phyloP scores from a whole-genome alignment of 64 coral and sea anemone species.

The Orbicella faveolata region DNA sequence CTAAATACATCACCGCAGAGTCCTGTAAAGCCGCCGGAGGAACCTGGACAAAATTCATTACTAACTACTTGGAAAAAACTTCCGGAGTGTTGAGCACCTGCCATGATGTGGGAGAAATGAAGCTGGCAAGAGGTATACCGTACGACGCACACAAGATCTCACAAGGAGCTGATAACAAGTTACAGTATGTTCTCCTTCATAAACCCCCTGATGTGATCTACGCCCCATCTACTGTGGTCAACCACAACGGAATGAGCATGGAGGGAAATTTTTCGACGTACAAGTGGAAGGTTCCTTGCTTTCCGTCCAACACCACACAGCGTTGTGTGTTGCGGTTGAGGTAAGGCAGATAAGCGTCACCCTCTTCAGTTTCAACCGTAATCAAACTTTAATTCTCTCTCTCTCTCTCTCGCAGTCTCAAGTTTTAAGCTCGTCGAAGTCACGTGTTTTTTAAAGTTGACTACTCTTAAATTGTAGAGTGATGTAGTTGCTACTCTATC shows the following conservation, averaged over 20 bases:
- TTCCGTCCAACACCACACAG: slow-evolving; percentile 12
- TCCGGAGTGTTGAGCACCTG: slow-evolving; percentile 1
- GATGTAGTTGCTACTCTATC: too few species aligned
- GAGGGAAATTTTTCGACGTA: not conserved
- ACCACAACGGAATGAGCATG: slow-evolving; percentile 15
- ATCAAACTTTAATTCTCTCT: not conserved
- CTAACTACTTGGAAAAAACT: slow-evolving; percentile 13
- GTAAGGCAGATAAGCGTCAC: not conserved
- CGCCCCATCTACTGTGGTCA: not conserved
- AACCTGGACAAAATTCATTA: slow-evolving; percentile 15
- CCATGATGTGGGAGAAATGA: not conserved
- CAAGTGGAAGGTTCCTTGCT: slow-evolving; percentile 27
- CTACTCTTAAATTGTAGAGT: too few species aligned
- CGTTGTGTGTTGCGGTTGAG: slow-evolving; percentile 31
- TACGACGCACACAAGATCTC: slow-evolving; percentile 8
- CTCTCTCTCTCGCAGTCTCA: too few species aligned
- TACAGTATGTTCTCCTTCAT: slow-evolving; percentile 11
- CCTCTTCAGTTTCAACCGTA: too few species aligned
- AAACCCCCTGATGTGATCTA: not conserved
- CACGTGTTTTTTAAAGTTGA: too few species aligned
- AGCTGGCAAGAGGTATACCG: not conserved
- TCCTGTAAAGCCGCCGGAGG: not conserved
- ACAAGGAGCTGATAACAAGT: slow-evolving; percentile 8
- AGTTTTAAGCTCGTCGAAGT: too few species aligned
- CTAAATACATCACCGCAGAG: too few species aligned